These are phyloP conservation scores for Fringilla coelebs DNA, from an alignment of 2,797 vertebrate genomes.

Conservation along the genomic window DNA sequence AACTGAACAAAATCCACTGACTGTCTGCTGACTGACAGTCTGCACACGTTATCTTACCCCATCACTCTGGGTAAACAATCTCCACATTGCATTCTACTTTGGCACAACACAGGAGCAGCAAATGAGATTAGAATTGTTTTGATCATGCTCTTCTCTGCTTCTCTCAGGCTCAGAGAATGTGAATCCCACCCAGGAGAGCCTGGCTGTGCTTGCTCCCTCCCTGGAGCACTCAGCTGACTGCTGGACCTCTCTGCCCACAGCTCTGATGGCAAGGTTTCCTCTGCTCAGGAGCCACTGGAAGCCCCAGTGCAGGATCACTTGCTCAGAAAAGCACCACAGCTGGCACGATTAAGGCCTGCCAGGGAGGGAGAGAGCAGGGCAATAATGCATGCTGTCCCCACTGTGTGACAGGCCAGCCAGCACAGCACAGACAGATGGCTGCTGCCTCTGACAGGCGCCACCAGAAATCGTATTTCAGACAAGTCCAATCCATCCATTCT, in stretches of 20 bases:
- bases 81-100: background rate
- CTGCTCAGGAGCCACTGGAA: background rate
- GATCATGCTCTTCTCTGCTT: background rate
- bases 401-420: background rate
- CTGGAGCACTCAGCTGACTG: background rate
- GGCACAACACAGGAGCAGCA: background rate
- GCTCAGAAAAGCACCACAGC: background rate
- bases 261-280: accelerated
- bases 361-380: background rate
- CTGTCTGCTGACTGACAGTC: background rate
- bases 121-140: background rate
- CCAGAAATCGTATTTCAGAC: background rate
- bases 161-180: background rate
- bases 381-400: background rate
- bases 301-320: background rate
- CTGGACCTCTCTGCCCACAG: background rate
- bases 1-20: background rate
- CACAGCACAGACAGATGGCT: background rate
- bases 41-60: background rate
- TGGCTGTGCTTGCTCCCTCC: background rate
- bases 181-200: background rate
- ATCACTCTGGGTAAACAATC: background rate
- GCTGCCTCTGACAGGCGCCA: background rate
- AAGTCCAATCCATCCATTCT: background rate
- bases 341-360: accelerated